Evolutionary conservation across 2,888 invertebrate genomes (phyloP).

Genomic region (Conchocele bisecta): DNA sequence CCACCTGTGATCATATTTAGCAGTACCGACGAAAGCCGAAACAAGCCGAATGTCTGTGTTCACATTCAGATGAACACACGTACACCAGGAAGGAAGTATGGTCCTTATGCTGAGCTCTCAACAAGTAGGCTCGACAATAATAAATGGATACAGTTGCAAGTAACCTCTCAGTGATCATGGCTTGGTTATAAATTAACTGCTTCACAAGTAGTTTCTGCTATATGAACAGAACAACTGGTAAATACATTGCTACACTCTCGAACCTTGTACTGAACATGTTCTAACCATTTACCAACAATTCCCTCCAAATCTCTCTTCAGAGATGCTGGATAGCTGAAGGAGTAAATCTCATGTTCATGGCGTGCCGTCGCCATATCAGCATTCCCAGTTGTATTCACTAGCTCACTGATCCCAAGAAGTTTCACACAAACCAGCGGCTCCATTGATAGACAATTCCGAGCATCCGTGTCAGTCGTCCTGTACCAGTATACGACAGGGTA

Average conservation of each 20-base stretch:
- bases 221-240: constrained; percentile 1
- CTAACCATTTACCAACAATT: constrained; percentile 47
- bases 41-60: too few species aligned
- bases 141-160: too few species aligned
- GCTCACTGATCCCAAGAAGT: constrained; percentile 15
- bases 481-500: constrained; percentile 71
- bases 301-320: constrained; percentile 3
- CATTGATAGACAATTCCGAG: constrained; percentile 58
- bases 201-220: constrained; percentile 28
- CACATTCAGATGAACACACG: too few species aligned
- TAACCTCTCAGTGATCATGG: too few species aligned
- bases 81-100: too few species aligned
- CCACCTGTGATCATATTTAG: too few species aligned
- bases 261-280: constrained; percentile 8
- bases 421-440: constrained; percentile 56
- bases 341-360: constrained; percentile 35
- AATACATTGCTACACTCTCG: not conserved
- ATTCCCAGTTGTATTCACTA: not conserved
- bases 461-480: constrained; percentile 26
- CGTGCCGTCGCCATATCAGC: not conserved
- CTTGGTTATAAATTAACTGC: constrained; percentile 39
- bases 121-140: too few species aligned
- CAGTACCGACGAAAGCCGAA: too few species aligned
- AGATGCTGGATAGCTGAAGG: constrained; percentile 55
- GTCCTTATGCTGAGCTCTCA: too few species aligned